These are phyloP conservation scores for Aix galericulata DNA, from an alignment of 2,113 vertebrate species.

Conservation along the genomic window DNA sequence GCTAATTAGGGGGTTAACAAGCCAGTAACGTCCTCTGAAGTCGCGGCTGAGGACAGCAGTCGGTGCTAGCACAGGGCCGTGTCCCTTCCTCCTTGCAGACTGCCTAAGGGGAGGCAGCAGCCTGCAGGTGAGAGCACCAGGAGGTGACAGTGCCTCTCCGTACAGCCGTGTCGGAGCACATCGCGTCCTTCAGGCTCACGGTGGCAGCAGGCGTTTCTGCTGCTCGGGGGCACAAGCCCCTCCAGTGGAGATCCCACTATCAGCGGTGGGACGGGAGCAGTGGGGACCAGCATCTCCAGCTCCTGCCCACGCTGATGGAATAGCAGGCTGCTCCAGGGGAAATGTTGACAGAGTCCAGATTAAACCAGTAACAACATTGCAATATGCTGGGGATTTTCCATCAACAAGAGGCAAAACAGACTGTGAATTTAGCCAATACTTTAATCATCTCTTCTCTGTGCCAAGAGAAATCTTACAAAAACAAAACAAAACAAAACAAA, in stretches of 20 bases:
- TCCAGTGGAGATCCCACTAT: background rate
- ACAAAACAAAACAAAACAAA: background rate
- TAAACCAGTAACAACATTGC: background rate
- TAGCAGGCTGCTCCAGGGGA: background rate
- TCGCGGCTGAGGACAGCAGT: background rate
- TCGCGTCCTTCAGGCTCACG: accelerated
- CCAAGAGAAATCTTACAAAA: background rate
- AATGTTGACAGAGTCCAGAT: background rate
- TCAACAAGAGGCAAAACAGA: background rate
- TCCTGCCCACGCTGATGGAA: background rate
- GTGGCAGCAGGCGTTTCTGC: background rate
- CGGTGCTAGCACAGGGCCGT: background rate
- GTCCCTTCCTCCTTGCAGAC: too few relatives aligned
- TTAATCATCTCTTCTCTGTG: background rate
- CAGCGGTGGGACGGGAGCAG: background rate
- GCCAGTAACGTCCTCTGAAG: background rate
- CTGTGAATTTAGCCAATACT: background rate
- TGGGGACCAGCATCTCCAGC: background rate
- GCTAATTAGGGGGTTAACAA: background rate
- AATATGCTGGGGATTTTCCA: background rate
- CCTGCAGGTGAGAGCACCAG: background rate
- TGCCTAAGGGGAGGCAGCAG: background rate
- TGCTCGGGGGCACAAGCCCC: background rate
- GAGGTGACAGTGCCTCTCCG: background rate
- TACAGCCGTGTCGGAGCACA: background rate